These are phyloP conservation scores for Sylvicola fuscatus DNA, from an alignment of 2,888 invertebrate genomes.

Conservation along the genomic window DNA sequence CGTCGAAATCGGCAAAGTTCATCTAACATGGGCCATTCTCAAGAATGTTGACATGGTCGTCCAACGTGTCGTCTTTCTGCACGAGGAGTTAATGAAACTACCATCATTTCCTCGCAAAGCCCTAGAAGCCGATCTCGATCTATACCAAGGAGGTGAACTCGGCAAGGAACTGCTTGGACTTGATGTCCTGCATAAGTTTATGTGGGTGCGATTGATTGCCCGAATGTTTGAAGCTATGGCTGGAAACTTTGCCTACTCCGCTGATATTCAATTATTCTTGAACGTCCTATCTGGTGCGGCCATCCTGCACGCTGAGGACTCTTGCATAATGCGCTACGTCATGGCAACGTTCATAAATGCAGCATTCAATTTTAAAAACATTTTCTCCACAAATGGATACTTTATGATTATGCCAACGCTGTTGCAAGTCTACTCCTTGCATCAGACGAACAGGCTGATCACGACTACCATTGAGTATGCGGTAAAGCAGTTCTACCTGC, in stretches of 20 bases:
- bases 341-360: slow-evolving; percentile 96
- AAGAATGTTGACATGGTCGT: slow-evolving; percentile 91
- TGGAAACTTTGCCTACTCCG: slow-evolving; percentile 88
- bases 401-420: slow-evolving; percentile 95
- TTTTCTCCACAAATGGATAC: slow-evolving; percentile 95
- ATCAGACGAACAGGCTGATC: slow-evolving; percentile 90
- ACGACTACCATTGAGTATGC: slow-evolving; percentile 94
- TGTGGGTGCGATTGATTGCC: slow-evolving; percentile 93
- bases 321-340: slow-evolving; percentile 83
- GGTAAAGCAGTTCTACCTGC: slow-evolving; percentile 93
- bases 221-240: slow-evolving; percentile 98
- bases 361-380: slow-evolving; percentile 94
- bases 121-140: slow-evolving; percentile 84
- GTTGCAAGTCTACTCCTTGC: slow-evolving; percentile 89
- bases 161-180: slow-evolving; percentile 80
- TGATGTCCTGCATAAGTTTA: slow-evolving; percentile 94
- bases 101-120: slow-evolving; percentile 97
- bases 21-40: slow-evolving; percentile 76
- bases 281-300: slow-evolving; percentile 95
- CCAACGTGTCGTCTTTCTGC: slow-evolving; percentile 92
- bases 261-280: slow-evolving; percentile 91
- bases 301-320: slow-evolving; percentile 92
- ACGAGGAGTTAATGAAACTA: slow-evolving; percentile 95
- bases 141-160: slow-evolving; percentile 74
- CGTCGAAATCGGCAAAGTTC: slow-evolving; percentile 91